Conservation (phyloP, 2,797 vertebrate species). For the Gymnothorax javanicus region DNA sequence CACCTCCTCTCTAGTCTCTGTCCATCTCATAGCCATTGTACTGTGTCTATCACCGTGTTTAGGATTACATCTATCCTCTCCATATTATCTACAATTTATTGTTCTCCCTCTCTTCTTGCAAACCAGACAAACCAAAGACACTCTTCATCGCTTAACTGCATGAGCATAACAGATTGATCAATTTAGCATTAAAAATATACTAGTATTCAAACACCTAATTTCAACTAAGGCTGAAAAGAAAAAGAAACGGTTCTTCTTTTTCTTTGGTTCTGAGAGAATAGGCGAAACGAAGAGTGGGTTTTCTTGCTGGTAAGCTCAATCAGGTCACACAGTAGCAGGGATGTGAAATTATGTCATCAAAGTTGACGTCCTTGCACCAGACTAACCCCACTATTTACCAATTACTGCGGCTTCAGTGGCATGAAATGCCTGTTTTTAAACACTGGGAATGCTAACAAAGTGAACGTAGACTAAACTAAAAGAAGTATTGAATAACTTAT, state of each 20-base stretch:
- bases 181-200: not conserved
- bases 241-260: not conserved
- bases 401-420: not conserved
- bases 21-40: not conserved
- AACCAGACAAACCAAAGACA: no score
- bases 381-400: not conserved
- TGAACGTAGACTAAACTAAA: not conserved
- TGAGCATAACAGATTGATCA: not conserved
- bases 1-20: not conserved
- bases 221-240: not conserved
- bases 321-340: not conserved
- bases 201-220: not conserved
- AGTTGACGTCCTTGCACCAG: not conserved
- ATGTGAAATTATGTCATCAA: not conserved
- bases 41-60: not conserved
- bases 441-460: not conserved
- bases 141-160: not conserved
- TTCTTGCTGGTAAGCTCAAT: not conserved
- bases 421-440: not conserved
- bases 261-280: not conserved
- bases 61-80: not conserved
- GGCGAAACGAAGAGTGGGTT: not conserved
- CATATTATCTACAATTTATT: not conserved
- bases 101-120: not conserved
- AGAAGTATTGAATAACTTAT: not conserved